These are phyloP conservation scores for Amiota minor DNA, from an alignment of 2,888 invertebrate species.

Conservation along the genomic window DNA sequence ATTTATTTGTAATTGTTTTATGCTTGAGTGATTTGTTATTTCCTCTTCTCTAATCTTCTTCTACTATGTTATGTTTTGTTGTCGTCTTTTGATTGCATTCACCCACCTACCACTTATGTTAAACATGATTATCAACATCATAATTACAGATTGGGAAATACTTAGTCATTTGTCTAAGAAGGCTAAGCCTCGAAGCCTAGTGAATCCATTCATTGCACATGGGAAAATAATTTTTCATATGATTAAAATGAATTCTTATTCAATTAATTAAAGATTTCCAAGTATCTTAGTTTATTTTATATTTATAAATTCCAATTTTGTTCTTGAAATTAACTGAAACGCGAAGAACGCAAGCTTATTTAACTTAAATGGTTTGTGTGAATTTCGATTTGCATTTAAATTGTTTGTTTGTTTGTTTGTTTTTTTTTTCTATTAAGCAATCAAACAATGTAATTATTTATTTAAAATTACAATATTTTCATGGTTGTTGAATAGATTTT, in stretches of 20 bases:
- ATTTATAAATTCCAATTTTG: background rate
- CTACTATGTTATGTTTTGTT: conserved; percentile 7
- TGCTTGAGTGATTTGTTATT: conserved; percentile 25
- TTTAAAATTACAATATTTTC: too few relatives aligned
- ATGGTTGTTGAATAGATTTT: too few relatives aligned
- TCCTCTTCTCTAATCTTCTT: background rate
- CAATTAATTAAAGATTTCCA: conserved; percentile 4
- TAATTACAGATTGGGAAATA: too few relatives aligned
- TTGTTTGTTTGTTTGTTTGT: too few relatives aligned
- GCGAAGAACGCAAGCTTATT: background rate
- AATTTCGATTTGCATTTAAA: too few relatives aligned
- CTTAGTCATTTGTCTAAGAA: background rate
- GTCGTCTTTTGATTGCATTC: background rate
- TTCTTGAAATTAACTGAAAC: conserved; percentile 8
- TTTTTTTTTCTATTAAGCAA: too few relatives aligned
- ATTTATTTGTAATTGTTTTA: conserved; percentile 16
- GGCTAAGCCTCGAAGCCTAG: background rate
- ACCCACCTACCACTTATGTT: background rate
- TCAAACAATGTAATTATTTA: too few relatives aligned
- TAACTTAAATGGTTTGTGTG: background rate
- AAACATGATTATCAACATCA: background rate
- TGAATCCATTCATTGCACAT: too few relatives aligned
- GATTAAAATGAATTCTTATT: background rate
- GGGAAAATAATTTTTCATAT: background rate
- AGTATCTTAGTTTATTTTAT: too few relatives aligned